Evolutionary conservation across 2,113 vertebrate species (phyloP), one percentile per base, ranked within the genome.

Genomic region (Phaetusa simplex): DNA sequence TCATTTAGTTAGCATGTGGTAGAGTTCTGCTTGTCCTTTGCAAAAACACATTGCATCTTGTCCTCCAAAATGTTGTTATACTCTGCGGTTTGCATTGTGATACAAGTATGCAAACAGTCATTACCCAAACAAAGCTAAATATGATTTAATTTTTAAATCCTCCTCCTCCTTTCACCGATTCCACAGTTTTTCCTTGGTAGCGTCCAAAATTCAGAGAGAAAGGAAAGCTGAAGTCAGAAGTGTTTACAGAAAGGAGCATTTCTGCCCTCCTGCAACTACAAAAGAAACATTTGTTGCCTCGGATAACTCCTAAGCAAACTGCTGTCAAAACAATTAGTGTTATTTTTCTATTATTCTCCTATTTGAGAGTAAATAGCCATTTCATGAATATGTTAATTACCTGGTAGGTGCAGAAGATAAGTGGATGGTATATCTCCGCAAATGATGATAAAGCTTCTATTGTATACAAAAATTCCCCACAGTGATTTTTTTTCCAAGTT

Each of bases 371-470:
- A 98, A 98, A 98, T 98, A 98, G 95, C 95, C 91, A 91, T 97
- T 98, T 98, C 98, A 98, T 98, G 98, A 98, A 98, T 98, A 98
- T 98, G 98, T 94, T 98, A 98, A 98, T 98, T 98, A 98, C 92
- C 89, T 95, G 65, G 96, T 97, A 98, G 98, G 97, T 98, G 87
- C 84, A 89, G 91, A 85, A 98, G 98, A 98, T 98, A 98, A 98
- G 97, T 94, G 65, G 55, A 71, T 85, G 94, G 52, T 43, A 1
- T 77, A 93, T 97, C 97, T 96, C 86, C 76, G 45, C 94, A 93
- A 96, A 93, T 88, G 83, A 96, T 47, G 92, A 97, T 93, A 98
- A 97, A 74, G 65, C 95, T 96, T 88, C 95, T 72, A 89, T 94
- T 97, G 96, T 95, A 95, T 97, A 96, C 88, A 97, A 94, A 98